Conservation (phyloP, 2,113 vertebrate species). For the Cyprinodon brontotheroides region DNA sequence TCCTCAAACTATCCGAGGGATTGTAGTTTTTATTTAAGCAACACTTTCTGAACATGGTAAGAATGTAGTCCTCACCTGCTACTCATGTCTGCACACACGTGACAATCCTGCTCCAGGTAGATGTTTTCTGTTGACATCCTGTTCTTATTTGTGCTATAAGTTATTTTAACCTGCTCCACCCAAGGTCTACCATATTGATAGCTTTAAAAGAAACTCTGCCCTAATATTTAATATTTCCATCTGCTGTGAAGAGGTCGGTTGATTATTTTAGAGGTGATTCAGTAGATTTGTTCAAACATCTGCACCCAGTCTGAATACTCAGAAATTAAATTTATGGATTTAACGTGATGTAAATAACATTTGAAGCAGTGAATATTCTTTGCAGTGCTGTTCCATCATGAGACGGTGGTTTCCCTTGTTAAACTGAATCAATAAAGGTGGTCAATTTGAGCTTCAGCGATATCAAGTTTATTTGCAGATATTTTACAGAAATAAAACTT, state of each 20-base stretch:
- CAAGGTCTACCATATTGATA: slow-evolving; percentile 49
- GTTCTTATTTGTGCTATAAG: slow-evolving; percentile 13
- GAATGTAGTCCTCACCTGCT: slow-evolving; percentile 62
- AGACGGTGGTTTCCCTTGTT: slow-evolving; percentile 55
- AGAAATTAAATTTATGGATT: slow-evolving; percentile 12
- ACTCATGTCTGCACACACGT: slow-evolving; percentile 53
- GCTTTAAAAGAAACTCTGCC: slow-evolving; percentile 61
- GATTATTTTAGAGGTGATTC: slow-evolving; percentile 37
- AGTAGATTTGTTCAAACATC: slow-evolving; percentile 41
- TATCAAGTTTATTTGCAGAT: slow-evolving; percentile 43
- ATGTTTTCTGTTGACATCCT: slow-evolving; percentile 27
- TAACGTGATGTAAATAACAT: slow-evolving; percentile 58
- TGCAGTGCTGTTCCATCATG: slow-evolving; percentile 63
- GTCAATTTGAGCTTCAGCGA: slow-evolving; percentile 35
- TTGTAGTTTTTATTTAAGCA: slow-evolving; percentile 60
- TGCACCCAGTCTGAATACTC: slow-evolving; percentile 27
- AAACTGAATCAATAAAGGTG: slow-evolving; percentile 71
- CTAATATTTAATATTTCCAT: slow-evolving; percentile 44
- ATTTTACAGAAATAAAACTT: slow-evolving; percentile 41
- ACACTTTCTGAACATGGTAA: slow-evolving; percentile 50
- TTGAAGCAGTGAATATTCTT: slow-evolving; percentile 49
- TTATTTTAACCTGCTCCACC: slow-evolving; percentile 41
- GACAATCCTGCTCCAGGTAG: slow-evolving; percentile 68
- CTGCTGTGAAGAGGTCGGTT: slow-evolving; percentile 43
- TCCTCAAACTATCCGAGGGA: slow-evolving; percentile 43